Evolutionary conservation across 30 jellyfish, hydroid and myxozoan genomes (phyloP), one percentile per base, ranked within the genome.

Genomic region (Sanderia malayensis): DNA sequence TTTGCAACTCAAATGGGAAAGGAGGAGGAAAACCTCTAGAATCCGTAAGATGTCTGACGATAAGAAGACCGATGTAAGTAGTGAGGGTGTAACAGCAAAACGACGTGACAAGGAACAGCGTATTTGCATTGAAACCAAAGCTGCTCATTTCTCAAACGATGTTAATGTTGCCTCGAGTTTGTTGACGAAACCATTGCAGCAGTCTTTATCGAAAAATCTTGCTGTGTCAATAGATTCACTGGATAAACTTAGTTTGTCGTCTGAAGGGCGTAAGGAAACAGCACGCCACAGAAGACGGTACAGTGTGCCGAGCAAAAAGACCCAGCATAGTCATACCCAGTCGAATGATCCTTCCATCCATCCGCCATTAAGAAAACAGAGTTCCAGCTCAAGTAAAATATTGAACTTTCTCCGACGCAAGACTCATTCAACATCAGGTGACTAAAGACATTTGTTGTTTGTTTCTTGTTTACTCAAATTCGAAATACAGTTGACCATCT

Each of bases 161-260:
- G n/a, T n/a, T n/a, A n/a, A n/a, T n/a, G 55, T 68, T 37, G 13
- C 81, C 81, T 68, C 19, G 21, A 8, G 28, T 11, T 33, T 31
- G 24, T 27, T 44, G 23, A 19, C 47, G 11, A n/a, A 41, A 3
- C 69, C 29, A 46, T 22, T 8, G 15, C 74, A 59, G 2, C 32
- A 28, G 53, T 34, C 25, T 20, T 58, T 65, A n/a, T n/a, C 70
- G 45, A 65, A 58, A 24, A 18, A 52, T 55, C 61, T 77, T 4
- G 81, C 89, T 18, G 89, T 49, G 26, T 77, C 89, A 19, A 81
- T 65, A 8, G 89, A 77, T 34, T 77, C 89, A 1, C 41, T 77
- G 10, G 89, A 77, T 22, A 77, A 77, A 20, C 80, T 77, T 19
- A 70, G 74, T 17, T 34, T 77, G 44, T n/a, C n/a, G n/a, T 20